A percentile compares a stretch with the other conserved stretches of the same genome.
phyloP scores from a whole-genome alignment of 2,797 vertebrate species.

The Smutsia temminckii region DNA sequence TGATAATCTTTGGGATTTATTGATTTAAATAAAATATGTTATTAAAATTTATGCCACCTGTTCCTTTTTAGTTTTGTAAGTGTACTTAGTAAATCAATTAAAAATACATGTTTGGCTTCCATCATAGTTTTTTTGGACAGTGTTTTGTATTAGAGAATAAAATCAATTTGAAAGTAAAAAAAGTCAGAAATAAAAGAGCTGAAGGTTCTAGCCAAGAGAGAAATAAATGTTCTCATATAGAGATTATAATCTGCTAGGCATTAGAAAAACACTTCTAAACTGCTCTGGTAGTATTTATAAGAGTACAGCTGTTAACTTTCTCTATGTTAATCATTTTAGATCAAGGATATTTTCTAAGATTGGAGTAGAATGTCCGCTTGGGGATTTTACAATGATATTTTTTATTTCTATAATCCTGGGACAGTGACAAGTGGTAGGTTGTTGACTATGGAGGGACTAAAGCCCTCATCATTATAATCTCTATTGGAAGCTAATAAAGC shows the following conservation, averaged over 20 bases:
- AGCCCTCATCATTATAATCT: not conserved
- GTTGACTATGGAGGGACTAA: not conserved
- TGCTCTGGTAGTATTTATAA: not conserved
- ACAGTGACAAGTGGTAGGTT: not conserved
- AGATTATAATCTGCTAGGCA: not conserved
- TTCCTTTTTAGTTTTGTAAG: not conserved
- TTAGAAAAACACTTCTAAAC: not conserved
- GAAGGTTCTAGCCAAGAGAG: not conserved
- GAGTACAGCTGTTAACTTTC: not conserved
- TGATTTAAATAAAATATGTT: not conserved
- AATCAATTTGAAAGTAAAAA: not conserved
- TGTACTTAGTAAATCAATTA: not conserved
- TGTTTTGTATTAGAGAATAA: not conserved
- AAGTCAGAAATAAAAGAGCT: not conserved
- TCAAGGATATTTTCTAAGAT: not conserved
- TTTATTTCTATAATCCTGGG: not conserved
- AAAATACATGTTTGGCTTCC: not conserved
- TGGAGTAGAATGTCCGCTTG: not conserved
- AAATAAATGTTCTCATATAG: not conserved
- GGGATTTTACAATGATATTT: not conserved
- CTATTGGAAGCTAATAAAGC: not conserved
- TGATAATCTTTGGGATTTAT: not conserved
- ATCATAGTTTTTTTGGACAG: not conserved
- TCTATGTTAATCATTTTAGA: not conserved
- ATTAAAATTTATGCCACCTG: not conserved